Conservation (phyloP, 2,888 invertebrate species). For the Drosophila anceps region DNA sequence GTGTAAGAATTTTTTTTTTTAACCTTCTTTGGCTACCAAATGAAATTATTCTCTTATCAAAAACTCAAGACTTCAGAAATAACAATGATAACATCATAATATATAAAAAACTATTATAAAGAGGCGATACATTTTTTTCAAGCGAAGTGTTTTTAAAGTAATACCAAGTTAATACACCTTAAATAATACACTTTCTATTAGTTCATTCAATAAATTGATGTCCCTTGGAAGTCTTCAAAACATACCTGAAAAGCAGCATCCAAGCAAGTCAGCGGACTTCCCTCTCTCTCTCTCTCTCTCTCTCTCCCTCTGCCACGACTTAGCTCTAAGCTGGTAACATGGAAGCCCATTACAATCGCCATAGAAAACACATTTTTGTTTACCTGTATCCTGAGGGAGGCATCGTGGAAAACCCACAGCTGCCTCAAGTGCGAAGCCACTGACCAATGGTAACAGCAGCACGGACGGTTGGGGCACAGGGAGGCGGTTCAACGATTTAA, state of each 20-base stretch:
- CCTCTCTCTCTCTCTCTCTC: background rate
- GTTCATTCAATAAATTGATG: background rate
- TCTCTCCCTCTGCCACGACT: conserved; percentile 10
- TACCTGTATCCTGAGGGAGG: conserved; percentile 32
- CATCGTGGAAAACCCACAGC: conserved; percentile 28
- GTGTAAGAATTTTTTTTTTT: too few species aligned
- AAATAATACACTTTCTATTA: too few species aligned
- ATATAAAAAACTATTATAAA: too few species aligned
- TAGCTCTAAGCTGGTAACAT: conserved; percentile 39
- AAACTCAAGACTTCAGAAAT: too few species aligned
- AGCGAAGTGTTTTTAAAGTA: too few species aligned
- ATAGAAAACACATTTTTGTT: conserved; percentile 59
- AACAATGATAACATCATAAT: too few species aligned
- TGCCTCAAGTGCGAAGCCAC: conserved; percentile 30
- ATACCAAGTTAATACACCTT: too few species aligned
- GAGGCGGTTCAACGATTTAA: conserved; percentile 56
- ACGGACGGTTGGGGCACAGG: background rate
- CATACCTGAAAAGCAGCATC: background rate
- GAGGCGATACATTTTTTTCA: too few species aligned
- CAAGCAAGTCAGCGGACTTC: background rate
- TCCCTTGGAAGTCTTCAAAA: background rate
- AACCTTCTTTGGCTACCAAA: too few species aligned
- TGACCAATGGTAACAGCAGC: conserved; percentile 29
- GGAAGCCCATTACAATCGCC: conserved; percentile 37
- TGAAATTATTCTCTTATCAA: too few species aligned